A percentile compares a stretch with the other conserved stretches of the same genome.
Conservation (phyloP, 2,113 vertebrate genomes). For the Urocolius indicus region DNA sequence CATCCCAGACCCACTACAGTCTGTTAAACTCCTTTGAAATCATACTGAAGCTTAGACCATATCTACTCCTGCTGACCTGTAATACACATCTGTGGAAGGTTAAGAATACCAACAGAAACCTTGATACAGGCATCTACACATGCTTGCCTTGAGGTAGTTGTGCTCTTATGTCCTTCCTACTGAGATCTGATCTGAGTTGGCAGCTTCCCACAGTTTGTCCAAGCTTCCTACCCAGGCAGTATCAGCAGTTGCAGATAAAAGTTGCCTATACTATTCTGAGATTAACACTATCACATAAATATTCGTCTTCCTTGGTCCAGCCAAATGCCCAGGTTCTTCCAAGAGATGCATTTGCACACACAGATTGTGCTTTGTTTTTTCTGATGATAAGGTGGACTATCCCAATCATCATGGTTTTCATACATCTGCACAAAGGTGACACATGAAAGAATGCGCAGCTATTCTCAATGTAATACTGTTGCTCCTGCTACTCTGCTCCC, state of each 20-base stretch:
- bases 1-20: too few relatives aligned
- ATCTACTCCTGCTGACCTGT: not conserved
- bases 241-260: not conserved
- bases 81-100: not conserved
- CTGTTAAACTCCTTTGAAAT: not conserved
- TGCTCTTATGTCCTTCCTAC: not conserved
- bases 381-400: not conserved
- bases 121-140: not conserved
- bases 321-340: not conserved
- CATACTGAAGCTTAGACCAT: not conserved
- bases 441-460: not conserved
- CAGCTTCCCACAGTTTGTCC: not conserved
- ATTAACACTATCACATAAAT: not conserved
- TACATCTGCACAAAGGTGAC: not conserved
- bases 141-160: not conserved
- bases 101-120: not conserved
- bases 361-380: not conserved
- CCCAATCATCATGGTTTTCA: rapidly evolving
- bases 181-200: not conserved
- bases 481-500: not conserved
- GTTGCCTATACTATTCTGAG: not conserved
- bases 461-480: not conserved
- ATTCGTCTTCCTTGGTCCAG: not conserved
- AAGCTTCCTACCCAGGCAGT: not conserved
- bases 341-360: not conserved